Percentiles rank a stretch among this genome's conserved stretches.
Conservation (phyloP, 2,797 vertebrate species). For the Ambastaia sidthimunki region DNA sequence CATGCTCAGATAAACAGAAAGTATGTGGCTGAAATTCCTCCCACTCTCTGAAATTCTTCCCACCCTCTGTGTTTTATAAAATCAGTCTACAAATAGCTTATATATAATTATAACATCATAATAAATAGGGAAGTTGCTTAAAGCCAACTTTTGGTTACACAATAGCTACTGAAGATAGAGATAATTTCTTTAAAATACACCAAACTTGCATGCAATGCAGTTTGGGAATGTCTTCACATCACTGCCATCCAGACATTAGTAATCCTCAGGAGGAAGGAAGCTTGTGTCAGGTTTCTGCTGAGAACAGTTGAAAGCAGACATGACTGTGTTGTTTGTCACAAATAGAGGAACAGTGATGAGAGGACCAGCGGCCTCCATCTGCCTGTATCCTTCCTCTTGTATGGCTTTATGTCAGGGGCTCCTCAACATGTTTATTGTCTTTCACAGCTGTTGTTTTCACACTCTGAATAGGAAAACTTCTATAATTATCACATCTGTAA, state of each 20-base stretch:
- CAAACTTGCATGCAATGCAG: background rate
- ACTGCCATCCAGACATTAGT: conserved; percentile 22
- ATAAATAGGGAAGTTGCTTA: background rate
- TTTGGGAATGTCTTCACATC: background rate
- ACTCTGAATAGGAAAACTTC: background rate
- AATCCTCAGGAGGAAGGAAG: conserved; percentile 51
- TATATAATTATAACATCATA: too few relatives aligned
- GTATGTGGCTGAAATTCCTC: too few relatives aligned
- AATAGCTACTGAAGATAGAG: background rate
- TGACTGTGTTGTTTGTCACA: conserved; percentile 33
- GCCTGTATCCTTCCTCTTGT: conserved; percentile 44
- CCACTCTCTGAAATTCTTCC: too few relatives aligned
- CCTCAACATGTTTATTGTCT: background rate
- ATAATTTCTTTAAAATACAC: background rate
- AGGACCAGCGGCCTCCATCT: background rate
- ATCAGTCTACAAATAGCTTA: too few relatives aligned
- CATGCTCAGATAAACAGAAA: too few relatives aligned
- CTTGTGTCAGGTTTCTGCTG: conserved; percentile 34
- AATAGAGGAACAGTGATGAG: conserved; percentile 44
- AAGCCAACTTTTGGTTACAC: background rate
- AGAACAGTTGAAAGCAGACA: conserved; percentile 41
- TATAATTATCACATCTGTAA: background rate
- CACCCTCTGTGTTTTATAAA: too few relatives aligned
- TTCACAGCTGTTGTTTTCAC: conserved; percentile 15
- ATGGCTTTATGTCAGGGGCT: conserved; percentile 9